Evolutionary conservation across 2,888 invertebrate species (phyloP), one percentile per base, ranked within the genome.

Genomic region (Chalcis sispes): DNA sequence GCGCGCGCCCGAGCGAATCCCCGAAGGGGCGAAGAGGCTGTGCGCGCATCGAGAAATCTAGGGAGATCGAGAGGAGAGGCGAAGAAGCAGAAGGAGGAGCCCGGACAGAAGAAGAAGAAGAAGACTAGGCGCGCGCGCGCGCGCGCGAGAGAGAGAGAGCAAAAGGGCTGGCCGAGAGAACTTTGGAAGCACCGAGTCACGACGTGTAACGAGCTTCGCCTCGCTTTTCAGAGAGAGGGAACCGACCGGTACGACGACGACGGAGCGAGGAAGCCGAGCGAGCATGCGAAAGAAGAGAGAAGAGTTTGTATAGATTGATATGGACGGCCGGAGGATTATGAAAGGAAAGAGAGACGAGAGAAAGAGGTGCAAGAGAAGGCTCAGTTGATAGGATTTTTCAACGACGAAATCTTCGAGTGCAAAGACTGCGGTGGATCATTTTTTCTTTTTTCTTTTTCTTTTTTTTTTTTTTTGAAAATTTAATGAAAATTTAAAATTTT

Each of bases 191-290:
- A 87, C 85, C 83, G 83, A 88, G 88, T 88, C 88, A 88, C 84
- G 82, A 80, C 85, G 83, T 82, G 85, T 88, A 88, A 88, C 88
- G 87, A 88, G 86, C 87, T 87, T 82, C 82, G 78, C 77, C 79
- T 77, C 76, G 72, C 77, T 79, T 76, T 66, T 69, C 61, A 67
- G 72, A 70, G 54, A 59, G 54, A 70, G 54, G 61, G 48, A 62
- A 56, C 69, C 58, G 74, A 66, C n/a, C n/a, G 50, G 79, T 56
- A 56, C 52, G 77, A 66, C 15, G 18, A 20, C 15, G 61, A 32
- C 32, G 7, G 50, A 48, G 32, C 7, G 32, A 52, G 23, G 20
- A 36, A 66, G 66, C n/a, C n/a, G 54, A 52, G 13, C 0, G 32
- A 48, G 13, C 5, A 18, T 8, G 40, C 10, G 46, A 29, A 18